These are phyloP conservation scores for Eupithecia subfuscata DNA, from an alignment of 2,888 invertebrate species.

Conservation along the genomic window DNA sequence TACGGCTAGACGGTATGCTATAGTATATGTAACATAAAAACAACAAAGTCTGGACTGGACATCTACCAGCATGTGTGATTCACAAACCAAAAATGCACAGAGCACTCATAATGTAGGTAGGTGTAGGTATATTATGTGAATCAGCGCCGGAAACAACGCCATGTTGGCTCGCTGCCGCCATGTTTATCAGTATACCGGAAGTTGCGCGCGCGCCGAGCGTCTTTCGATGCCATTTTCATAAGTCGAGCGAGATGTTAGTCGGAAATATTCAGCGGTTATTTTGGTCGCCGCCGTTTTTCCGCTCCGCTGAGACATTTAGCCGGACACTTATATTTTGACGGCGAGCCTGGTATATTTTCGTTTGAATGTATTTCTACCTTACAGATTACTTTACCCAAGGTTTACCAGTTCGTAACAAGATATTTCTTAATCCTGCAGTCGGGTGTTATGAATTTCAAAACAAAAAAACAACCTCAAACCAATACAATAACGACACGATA, in stretches of 20 bases:
- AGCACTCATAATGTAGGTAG: slow-evolving; percentile 62
- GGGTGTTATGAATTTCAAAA: background rate
- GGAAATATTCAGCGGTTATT: slow-evolving; percentile 80
- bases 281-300: slow-evolving; percentile 78
- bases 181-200: slow-evolving; percentile 82
- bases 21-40: slow-evolving; percentile 52
- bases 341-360: slow-evolving; percentile 68
- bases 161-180: slow-evolving; percentile 80
- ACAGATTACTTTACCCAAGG: slow-evolving; percentile 65
- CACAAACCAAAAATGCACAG: slow-evolving; percentile 80
- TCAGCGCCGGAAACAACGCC: slow-evolving; percentile 82
- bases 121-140: slow-evolving; percentile 63
- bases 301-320: slow-evolving; percentile 75
- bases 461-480: background rate
- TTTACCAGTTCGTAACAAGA: background rate
- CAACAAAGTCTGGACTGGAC: slow-evolving; percentile 67
- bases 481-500: slow-evolving; percentile 43
- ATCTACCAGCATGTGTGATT: slow-evolving; percentile 77
- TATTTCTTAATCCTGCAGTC: background rate
- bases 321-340: slow-evolving; percentile 77
- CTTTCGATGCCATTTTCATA: slow-evolving; percentile 79
- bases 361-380: slow-evolving; percentile 54
- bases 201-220: slow-evolving; percentile 81
- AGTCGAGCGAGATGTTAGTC: slow-evolving; percentile 71
- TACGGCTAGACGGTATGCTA: slow-evolving; percentile 58